Percentiles rank a stretch among this genome's conserved stretches.
These are phyloP conservation scores for Myioborus miniatus DNA, from an alignment of 2,797 vertebrate species.

Conservation along the genomic window DNA sequence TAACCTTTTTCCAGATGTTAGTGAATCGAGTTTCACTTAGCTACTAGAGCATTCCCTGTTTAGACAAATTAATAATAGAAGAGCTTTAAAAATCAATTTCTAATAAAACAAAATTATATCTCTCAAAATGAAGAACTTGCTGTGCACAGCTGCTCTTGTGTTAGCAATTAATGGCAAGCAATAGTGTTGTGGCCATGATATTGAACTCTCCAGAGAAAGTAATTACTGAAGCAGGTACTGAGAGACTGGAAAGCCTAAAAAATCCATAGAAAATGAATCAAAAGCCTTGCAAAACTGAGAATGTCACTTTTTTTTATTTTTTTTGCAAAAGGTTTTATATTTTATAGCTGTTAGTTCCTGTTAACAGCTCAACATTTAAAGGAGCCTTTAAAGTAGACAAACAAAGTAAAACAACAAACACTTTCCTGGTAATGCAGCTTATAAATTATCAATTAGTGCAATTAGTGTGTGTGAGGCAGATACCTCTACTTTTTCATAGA, in stretches of 20 bases:
- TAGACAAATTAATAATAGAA: slow-evolving; percentile 57
- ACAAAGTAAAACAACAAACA: neutral
- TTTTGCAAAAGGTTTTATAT: neutral
- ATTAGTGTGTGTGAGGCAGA: neutral
- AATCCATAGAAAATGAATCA: slow-evolving; percentile 49
- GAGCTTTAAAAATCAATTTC: slow-evolving; percentile 47
- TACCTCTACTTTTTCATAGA: neutral
- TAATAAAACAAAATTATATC: slow-evolving; percentile 45
- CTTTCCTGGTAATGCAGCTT: neutral
- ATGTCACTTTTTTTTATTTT: neutral
- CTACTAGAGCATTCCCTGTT: neutral
- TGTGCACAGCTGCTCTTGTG: slow-evolving; percentile 61
- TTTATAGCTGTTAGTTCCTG: neutral
- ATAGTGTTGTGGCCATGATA: slow-evolving; percentile 5
- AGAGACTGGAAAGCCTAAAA: slow-evolving; percentile 22
- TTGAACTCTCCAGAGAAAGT: slow-evolving; percentile 48
- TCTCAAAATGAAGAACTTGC: slow-evolving; percentile 38
- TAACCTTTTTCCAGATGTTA: neutral
- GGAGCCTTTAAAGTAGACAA: neutral
- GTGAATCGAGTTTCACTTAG: neutral
- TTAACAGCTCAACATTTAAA: neutral
- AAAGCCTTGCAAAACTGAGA: slow-evolving; percentile 29
- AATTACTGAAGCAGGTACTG: slow-evolving; percentile 44
- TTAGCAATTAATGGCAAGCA: slow-evolving; percentile 29
- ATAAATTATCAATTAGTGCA: neutral